phyloP scores from a whole-genome alignment of 2,113 vertebrate genomes.

The Vulpes ferrilata region DNA sequence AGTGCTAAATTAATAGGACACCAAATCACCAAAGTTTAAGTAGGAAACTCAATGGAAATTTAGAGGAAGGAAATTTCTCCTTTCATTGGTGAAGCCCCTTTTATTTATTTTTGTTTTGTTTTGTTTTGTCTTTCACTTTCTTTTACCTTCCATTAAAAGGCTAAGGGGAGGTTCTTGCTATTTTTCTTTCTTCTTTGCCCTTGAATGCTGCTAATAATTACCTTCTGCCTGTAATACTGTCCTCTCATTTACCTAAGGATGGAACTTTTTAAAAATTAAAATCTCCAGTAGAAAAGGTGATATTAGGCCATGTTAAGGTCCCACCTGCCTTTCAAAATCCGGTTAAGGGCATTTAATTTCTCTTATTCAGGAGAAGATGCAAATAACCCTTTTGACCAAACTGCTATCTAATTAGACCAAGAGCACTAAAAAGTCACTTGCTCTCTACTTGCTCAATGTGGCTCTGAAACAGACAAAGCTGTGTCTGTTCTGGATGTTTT shows the following conservation, averaged over 20 bases:
- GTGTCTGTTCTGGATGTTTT: neutral
- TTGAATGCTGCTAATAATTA: slow-evolving; percentile 15
- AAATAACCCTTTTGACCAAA: slow-evolving; percentile 66
- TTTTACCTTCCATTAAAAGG: neutral
- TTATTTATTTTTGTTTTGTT: no score
- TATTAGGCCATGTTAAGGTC: neutral
- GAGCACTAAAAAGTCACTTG: slow-evolving; percentile 39
- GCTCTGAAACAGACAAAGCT: slow-evolving; percentile 25
- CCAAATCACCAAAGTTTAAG: neutral
- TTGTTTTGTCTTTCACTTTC: accelerated
- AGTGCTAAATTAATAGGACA: slow-evolving; percentile 20
- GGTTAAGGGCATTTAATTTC: slow-evolving; percentile 58
- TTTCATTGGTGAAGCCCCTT: neutral
- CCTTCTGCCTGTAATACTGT: neutral
- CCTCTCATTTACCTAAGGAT: neutral
- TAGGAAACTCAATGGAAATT: neutral
- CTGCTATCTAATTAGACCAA: slow-evolving; percentile 66
- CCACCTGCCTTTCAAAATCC: slow-evolving; percentile 51
- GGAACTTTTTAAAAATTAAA: slow-evolving; percentile 38
- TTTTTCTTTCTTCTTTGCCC: neutral
- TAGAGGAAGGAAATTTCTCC: slow-evolving; percentile 3
- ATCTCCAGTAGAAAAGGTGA: neutral
- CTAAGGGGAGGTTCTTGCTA: neutral
- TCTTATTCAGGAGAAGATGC: slow-evolving; percentile 51
- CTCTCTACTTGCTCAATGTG: slow-evolving; percentile 20